Evolutionary conservation across 2,888 invertebrate species (phyloP).

Genomic region (Allygus modestus): DNA sequence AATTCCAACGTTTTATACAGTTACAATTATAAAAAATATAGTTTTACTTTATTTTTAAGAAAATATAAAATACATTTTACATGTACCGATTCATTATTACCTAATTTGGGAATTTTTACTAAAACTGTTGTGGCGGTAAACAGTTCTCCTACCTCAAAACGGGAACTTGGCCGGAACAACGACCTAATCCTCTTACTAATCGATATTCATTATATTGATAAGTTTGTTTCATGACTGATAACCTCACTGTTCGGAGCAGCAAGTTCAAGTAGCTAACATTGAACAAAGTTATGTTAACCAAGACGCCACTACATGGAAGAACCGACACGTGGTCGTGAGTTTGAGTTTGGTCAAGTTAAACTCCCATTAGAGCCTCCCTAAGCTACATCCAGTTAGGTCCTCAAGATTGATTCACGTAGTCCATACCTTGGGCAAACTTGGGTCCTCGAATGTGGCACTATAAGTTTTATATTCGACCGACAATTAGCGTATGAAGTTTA

Average conservation of each 20-base stretch:
- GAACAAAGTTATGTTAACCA: constrained; percentile 5
- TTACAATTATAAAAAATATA: too few species aligned
- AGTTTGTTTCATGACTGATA: not conserved
- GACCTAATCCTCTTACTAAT: not conserved
- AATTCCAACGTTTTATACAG: too few species aligned
- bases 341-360: constrained; percentile 35
- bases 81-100: too few species aligned
- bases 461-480: too few species aligned
- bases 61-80: too few species aligned
- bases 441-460: too few species aligned
- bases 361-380: constrained; percentile 8
- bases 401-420: not conserved
- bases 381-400: constrained; percentile 13
- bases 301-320: not conserved
- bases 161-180: too few species aligned
- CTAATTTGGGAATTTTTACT: too few species aligned
- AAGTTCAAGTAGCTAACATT: constrained; percentile 12
- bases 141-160: too few species aligned
- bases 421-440: not conserved
- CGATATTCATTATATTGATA: not conserved
- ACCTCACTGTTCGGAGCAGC: not conserved
- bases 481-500: too few species aligned
- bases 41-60: too few species aligned
- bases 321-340: not conserved
- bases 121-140: too few species aligned